Conservation (phyloP, 2,113 vertebrate genomes). For the Melanostigma gelatinosum region DNA sequence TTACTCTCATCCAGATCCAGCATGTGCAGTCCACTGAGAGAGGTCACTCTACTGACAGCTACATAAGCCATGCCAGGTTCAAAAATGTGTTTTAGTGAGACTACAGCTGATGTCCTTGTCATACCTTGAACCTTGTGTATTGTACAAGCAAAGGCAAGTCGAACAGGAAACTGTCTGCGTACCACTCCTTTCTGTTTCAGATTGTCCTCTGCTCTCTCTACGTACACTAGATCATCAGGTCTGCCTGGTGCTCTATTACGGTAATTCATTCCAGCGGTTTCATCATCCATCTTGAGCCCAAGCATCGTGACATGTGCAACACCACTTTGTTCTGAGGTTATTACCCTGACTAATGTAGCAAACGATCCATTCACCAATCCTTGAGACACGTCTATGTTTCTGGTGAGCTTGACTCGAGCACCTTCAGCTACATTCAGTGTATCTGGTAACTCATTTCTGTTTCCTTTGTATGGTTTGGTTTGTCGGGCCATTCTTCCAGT, state of each 20-base stretch:
- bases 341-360: background rate
- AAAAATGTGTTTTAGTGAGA: background rate
- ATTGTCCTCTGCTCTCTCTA: conserved; percentile 42
- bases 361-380: conserved; percentile 28
- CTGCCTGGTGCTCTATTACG: background rate
- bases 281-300: conserved; percentile 37
- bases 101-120: background rate
- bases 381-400: conserved; percentile 37
- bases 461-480: background rate
- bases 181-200: conserved; percentile 32
- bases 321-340: background rate
- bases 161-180: background rate
- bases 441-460: background rate
- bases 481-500: background rate
- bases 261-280: conserved; percentile 9
- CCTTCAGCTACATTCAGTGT: background rate
- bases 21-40: conserved; percentile 21
- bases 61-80: background rate
- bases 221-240: conserved; percentile 28
- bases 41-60: conserved; percentile 1
- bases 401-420: background rate
- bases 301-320: conserved; percentile 24
- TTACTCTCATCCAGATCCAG: conserved; percentile 49
- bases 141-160: background rate
- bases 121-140: background rate